phyloP scores from a whole-genome alignment of 2,113 vertebrate species.

The Salminus brasiliensis region DNA sequence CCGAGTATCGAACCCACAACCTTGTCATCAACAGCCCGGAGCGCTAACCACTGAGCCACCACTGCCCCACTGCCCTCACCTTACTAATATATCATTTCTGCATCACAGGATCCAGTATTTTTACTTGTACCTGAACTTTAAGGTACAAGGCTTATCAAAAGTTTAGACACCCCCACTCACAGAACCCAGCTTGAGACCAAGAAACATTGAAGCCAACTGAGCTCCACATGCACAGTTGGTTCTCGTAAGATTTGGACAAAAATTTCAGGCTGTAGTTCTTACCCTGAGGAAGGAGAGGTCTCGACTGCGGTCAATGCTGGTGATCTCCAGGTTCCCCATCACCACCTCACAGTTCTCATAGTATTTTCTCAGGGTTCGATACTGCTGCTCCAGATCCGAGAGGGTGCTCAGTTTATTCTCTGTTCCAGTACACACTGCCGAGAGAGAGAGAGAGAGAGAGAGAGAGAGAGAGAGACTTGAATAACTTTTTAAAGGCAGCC shows the following conservation, averaged over 20 bases:
- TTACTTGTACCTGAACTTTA: no score
- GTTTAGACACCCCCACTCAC: no score
- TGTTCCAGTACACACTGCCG: constrained; percentile 91
- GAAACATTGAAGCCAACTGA: no score
- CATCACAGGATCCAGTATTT: no score
- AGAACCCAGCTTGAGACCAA: no score
- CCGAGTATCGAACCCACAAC: no score
- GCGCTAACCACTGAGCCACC: no score
- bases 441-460: constrained; percentile 34
- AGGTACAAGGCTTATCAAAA: no score
- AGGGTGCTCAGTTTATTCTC: constrained; percentile 98
- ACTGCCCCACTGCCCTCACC: no score
- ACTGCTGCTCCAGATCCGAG: constrained; percentile 96
- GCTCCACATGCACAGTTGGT: no score
- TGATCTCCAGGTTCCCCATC: constrained; percentile 99
- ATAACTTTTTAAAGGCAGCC: background rate
- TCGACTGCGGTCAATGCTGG: constrained; percentile 93
- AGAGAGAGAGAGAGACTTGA: background rate
- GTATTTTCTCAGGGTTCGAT: constrained; percentile 93
- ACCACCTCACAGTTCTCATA: constrained; percentile 98
- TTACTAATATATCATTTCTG: no score
- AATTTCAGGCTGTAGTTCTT: constrained; percentile 43
- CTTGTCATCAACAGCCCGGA: no score
- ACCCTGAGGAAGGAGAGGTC: constrained; percentile 96
- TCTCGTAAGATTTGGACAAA: background rate